These are phyloP conservation scores for Sipha flava DNA, from an alignment of 1,140 invertebrate genomes.

Conservation along the genomic window DNA sequence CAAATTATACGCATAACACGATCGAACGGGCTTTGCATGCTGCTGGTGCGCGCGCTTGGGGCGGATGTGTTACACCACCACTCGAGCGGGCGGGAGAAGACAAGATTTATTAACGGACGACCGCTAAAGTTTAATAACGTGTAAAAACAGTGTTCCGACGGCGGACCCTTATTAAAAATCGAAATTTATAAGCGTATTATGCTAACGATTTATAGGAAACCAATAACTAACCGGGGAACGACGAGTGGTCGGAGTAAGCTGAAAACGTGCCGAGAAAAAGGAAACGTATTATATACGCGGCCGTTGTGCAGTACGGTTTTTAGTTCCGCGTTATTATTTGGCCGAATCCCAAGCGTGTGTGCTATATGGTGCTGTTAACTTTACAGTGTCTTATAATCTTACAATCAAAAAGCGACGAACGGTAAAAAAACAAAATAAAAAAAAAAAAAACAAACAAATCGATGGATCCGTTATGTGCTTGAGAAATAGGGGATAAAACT, in stretches of 20 bases:
- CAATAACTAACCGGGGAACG: neutral
- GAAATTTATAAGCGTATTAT: conserved; percentile 31
- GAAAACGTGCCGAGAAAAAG: neutral
- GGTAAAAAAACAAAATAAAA: too few relatives aligned
- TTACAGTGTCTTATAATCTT: too few relatives aligned
- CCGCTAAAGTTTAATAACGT: conserved; percentile 27
- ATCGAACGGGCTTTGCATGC: neutral
- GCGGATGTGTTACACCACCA: neutral
- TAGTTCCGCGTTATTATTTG: neutral
- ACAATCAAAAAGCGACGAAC: too few relatives aligned
- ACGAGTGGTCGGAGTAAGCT: neutral
- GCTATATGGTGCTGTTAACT: too few relatives aligned
- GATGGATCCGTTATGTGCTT: too few relatives aligned
- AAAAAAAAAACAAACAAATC: too few relatives aligned
- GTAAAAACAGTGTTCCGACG: neutral
- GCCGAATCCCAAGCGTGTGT: neutral
- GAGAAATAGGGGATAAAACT: too few relatives aligned
- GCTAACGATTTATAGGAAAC: conserved; percentile 28
- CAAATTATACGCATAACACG: neutral
- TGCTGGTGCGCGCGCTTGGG: neutral
- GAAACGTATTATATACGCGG: neutral
- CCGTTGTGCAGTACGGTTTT: neutral
- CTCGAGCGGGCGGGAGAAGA: neutral
- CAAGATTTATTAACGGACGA: conserved; percentile 21
- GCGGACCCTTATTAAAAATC: conserved; percentile 23